These are phyloP conservation scores for Psettodes erumei DNA, from an alignment of 2,113 vertebrate species.

Conservation along the genomic window DNA sequence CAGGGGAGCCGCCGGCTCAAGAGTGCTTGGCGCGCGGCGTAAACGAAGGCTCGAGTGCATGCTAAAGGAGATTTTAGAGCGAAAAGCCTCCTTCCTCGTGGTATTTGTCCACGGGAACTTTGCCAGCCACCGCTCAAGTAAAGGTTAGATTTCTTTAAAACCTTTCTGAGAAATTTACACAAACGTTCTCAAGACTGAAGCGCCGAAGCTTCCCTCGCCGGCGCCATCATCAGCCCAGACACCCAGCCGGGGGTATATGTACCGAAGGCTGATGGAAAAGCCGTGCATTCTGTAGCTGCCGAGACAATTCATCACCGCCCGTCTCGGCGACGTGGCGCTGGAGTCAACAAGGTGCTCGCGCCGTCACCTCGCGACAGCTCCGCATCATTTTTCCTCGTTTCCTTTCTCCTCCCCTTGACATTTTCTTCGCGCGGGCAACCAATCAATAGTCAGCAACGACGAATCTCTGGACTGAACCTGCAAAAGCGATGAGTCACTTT, in stretches of 20 bases:
- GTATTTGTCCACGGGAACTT: background rate
- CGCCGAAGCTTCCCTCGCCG: background rate
- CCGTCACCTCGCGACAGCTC: too few species aligned
- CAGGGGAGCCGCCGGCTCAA: background rate
- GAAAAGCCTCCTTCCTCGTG: constrained; percentile 5
- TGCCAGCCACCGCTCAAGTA: background rate
- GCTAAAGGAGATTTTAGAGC: background rate
- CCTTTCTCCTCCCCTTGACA: background rate
- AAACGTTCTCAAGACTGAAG: background rate
- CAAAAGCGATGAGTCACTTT: background rate
- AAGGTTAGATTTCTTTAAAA: background rate
- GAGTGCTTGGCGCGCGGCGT: background rate
- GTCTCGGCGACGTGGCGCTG: background rate
- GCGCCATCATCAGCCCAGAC: background rate
- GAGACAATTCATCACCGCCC: too few species aligned
- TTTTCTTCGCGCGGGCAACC: background rate
- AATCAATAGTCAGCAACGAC: background rate
- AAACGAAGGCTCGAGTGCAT: constrained; percentile 12
- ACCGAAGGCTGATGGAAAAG: too few species aligned
- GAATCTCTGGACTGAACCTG: background rate
- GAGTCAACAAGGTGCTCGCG: too few species aligned
- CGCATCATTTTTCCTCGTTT: too few species aligned
- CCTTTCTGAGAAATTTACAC: background rate
- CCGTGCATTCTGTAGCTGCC: too few species aligned
- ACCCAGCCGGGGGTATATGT: too few species aligned